Evolutionary conservation across 2,888 invertebrate genomes (phyloP).

Genomic region (Amphimallon solstitiale): DNA sequence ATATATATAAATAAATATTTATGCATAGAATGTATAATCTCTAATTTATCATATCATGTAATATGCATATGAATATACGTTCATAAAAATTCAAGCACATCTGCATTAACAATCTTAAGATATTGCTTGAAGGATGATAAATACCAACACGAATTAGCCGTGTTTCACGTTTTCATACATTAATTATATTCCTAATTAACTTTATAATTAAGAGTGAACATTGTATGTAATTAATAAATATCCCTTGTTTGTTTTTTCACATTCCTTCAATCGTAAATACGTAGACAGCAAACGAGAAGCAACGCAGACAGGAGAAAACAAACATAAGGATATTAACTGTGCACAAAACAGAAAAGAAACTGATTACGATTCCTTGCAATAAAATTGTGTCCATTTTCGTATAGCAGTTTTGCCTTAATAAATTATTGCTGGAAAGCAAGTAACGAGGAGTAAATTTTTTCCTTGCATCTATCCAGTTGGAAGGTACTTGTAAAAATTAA

Average conservation of each 20-base stretch:
- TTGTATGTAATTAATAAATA: conserved; percentile 5
- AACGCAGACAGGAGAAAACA: not conserved
- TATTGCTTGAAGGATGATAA: too few relatives aligned
- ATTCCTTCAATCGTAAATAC: not conserved
- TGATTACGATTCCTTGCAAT: conserved; percentile 18
- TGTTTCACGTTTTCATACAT: too few relatives aligned
- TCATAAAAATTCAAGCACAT: too few relatives aligned
- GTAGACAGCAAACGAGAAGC: not conserved
- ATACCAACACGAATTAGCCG: too few relatives aligned
- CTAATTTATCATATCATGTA: too few relatives aligned
- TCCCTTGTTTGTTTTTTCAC: conserved; percentile 6
- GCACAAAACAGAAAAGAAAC: not conserved
- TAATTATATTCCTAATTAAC: too few relatives aligned
- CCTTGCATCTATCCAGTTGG: not conserved
- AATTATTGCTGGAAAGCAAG: conserved; percentile 27
- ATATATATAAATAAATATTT: too few relatives aligned
- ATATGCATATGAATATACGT: too few relatives aligned
- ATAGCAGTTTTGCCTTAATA: conserved; percentile 12
- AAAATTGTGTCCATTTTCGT: conserved; percentile 13
- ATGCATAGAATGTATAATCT: too few relatives aligned
- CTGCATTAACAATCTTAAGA: too few relatives aligned
- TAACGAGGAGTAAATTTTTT: conserved; percentile 24
- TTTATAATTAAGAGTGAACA: not conserved
- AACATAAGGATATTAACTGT: conserved; percentile 11
- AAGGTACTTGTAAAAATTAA: conserved; percentile 23